phyloP scores from a whole-genome alignment of 1,140 invertebrate species.

The Schlechtendalia chinensis region DNA sequence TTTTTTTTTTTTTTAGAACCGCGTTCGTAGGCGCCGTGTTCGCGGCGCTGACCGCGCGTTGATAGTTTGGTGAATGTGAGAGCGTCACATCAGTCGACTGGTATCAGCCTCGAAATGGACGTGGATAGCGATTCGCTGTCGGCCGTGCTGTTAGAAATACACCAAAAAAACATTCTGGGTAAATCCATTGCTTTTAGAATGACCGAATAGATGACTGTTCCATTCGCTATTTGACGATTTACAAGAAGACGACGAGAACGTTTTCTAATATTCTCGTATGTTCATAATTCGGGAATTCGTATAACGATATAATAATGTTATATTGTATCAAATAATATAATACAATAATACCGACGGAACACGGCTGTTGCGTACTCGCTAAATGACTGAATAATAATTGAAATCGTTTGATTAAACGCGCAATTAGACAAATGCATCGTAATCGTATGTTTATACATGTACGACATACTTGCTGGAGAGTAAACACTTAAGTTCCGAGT shows the following conservation, averaged over 20 bases:
- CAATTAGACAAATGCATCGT: too few species aligned
- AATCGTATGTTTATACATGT: too few species aligned
- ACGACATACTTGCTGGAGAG: too few species aligned
- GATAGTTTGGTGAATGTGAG: background rate
- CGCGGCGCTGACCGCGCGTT: background rate
- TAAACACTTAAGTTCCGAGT: too few species aligned
- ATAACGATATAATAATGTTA: background rate
- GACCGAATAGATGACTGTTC: background rate
- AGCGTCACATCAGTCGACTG: background rate
- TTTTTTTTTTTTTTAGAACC: too few species aligned
- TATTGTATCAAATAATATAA: too few species aligned
- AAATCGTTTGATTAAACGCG: background rate
- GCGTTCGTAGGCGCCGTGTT: background rate
- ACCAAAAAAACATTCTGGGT: conserved; percentile 15
- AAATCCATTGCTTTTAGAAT: background rate
- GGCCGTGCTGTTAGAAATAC: conserved; percentile 17
- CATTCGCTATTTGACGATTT: background rate
- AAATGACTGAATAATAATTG: background rate
- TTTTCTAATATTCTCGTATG: background rate
- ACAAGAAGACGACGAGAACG: background rate
- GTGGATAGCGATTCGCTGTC: background rate
- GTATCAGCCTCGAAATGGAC: background rate
- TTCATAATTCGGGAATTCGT: background rate
- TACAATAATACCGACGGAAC: background rate
- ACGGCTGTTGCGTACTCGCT: background rate